These are phyloP conservation scores for Theonella swinhoei DNA, from an alignment of 37 sponge, comb jelly and placozoan species.

Conservation along the genomic window DNA sequence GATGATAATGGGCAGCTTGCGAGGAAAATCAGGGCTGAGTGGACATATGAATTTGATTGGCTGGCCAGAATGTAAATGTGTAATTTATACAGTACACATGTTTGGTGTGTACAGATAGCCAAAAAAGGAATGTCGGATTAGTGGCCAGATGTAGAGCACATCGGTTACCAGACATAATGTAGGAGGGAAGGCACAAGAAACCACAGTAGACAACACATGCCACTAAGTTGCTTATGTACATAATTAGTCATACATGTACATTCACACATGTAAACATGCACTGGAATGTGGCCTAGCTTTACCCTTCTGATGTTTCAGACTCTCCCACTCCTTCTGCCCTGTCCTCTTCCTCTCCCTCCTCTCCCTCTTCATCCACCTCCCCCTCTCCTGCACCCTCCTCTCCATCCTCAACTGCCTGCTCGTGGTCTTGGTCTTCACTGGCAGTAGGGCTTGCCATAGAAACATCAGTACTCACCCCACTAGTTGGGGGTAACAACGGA, in stretches of 20 bases:
- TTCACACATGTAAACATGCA: too few species aligned
- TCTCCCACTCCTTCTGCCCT: not conserved
- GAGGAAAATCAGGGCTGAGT: not conserved
- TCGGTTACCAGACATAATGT: too few species aligned
- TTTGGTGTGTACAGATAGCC: too few species aligned
- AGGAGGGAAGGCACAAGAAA: not conserved
- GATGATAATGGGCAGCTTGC: slow-evolving; percentile 32
- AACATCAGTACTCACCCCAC: not conserved
- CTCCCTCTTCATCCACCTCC: not conserved
- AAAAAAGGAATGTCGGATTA: too few species aligned
- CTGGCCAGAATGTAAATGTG: too few species aligned
- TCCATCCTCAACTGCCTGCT: not conserved
- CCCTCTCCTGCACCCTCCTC: not conserved
- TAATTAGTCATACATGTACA: too few species aligned
- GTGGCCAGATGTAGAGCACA: too few species aligned
- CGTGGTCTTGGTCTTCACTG: not conserved
- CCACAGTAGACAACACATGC: too few species aligned
- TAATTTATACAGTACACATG: too few species aligned
- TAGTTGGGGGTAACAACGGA: not conserved
- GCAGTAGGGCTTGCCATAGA: not conserved
- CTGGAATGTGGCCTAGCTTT: too few species aligned
- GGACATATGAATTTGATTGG: not conserved
- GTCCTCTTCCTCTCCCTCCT: not conserved
- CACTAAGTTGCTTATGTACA: too few species aligned
- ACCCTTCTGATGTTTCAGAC: too few species aligned